Evolutionary conservation across 2,113 vertebrate species (phyloP), one percentile per base, ranked within the genome.

Genomic region (Thalassarche chlororhynchos): DNA sequence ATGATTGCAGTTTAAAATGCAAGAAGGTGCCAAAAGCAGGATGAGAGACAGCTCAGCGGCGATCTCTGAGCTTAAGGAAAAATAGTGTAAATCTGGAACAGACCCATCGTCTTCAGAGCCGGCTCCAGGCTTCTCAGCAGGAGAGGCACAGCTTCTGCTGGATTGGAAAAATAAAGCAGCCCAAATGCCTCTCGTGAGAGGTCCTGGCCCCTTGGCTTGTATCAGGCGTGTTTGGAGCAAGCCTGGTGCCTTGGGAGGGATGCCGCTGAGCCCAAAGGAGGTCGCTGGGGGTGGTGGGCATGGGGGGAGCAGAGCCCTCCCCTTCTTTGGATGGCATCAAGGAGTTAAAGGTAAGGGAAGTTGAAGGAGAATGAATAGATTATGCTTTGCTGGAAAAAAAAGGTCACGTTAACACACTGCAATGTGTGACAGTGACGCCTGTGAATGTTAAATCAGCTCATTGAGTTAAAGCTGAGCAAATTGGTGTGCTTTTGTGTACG

Each of bases 51-150:
- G 77, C 57, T 91, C 84, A 64, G 74, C 8, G 7, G 34, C 3
- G 2, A 87, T 38, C 61, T 84, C 80, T 55, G 84, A 68, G 86
- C 82, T 91, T 78, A 42, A 90, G 93, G 93, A 93, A 97, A 96
- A 96, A 93, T 28, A 58, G 54, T 19, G 54, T 95, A 87, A 95
- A 91, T 83, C 40, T 95, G 95, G 92, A 96, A 91, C 84, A 74
- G 70, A 44, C 75, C 23, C 20, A 19, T 66, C 4, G 0, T 76
- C 87, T 94, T 89, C 81, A 72, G 84, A 87, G 77, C 49, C 5
- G 15, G 49, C 87, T 97, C 78, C 93, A 97, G 93, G 82, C 75
- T 42, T 94, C 92, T 88, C 87, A 94, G 97, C 96, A 88, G 90
- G 78, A 89, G 82, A 87, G 89, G 54, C 70, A 85, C 84, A 74